Percentiles rank a stretch among this genome's conserved stretches.
Evolutionary conservation across 2,888 invertebrate species (phyloP).

Genomic region (Trachelus tabidus): DNA sequence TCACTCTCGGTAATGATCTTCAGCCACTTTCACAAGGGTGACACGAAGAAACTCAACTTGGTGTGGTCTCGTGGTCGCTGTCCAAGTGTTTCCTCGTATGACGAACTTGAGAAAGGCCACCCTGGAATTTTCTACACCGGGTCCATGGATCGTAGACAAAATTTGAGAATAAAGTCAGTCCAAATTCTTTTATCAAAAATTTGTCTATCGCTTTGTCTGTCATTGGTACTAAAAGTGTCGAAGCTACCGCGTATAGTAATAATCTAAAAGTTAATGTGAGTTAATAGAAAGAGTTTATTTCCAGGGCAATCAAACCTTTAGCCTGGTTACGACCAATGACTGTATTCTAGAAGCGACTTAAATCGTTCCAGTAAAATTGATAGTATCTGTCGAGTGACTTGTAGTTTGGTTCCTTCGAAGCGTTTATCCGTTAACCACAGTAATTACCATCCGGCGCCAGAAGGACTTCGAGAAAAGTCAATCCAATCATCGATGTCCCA

Average conservation of each 20-base stretch:
- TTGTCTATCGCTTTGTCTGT: background rate
- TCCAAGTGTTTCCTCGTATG: background rate
- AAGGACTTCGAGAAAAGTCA: slow-evolving; percentile 20
- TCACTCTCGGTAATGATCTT: slow-evolving; percentile 55
- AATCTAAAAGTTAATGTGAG: background rate
- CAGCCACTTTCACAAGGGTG: slow-evolving; percentile 30
- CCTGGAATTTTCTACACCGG: background rate
- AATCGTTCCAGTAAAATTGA: slow-evolving; percentile 20
- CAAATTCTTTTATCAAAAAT: background rate
- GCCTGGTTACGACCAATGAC: slow-evolving; percentile 7
- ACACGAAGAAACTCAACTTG: slow-evolving; percentile 34
- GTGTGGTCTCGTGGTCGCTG: background rate
- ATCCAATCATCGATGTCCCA: slow-evolving; percentile 25
- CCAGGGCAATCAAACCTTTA: background rate
- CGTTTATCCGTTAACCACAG: slow-evolving; percentile 29
- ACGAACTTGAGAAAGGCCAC: background rate
- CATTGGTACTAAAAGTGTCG: background rate
- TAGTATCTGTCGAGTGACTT: slow-evolving; percentile 31
- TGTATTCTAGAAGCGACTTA: slow-evolving; percentile 9
- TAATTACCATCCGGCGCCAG: slow-evolving; percentile 38
- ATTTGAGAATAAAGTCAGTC: background rate
- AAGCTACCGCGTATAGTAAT: background rate
- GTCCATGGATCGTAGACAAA: background rate
- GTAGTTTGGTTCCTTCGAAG: slow-evolving; percentile 27
- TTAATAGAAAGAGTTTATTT: background rate